Conservation (phyloP, 2,888 invertebrate species). For the Tiliacea aurago region DNA sequence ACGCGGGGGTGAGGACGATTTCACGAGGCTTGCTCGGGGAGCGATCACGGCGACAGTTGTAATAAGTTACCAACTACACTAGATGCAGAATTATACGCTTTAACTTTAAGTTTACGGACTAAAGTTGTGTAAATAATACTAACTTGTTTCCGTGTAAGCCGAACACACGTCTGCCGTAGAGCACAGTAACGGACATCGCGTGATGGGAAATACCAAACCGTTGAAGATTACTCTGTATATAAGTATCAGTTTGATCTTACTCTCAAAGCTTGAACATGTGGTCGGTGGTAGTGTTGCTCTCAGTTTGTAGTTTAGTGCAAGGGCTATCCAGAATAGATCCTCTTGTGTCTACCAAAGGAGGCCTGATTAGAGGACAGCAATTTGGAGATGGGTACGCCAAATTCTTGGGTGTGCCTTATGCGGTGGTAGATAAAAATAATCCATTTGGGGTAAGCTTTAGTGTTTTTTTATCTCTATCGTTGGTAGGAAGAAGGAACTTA, state of each 20-base stretch:
- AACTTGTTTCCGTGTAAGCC: no score
- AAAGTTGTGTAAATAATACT: no score
- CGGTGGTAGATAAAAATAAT: constrained; percentile 35
- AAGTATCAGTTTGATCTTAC: neutral
- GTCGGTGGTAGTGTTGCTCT: constrained; percentile 7
- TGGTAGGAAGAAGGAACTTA: no score
- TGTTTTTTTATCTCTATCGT: neutral
- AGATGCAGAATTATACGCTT: no score
- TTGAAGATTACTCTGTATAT: neutral
- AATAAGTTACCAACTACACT: no score
- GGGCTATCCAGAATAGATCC: constrained; percentile 29
- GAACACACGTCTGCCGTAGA: no score
- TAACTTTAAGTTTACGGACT: no score
- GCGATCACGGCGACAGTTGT: no score
- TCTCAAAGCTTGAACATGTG: constrained; percentile 8
- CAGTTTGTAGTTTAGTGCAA: constrained; percentile 17
- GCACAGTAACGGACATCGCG: neutral
- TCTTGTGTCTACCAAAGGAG: constrained; percentile 29
- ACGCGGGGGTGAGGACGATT: no score
- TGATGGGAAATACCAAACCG: neutral
- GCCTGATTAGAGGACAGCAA: constrained; percentile 18
- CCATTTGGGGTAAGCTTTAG: constrained; percentile 49
- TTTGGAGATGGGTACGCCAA: constrained; percentile 45
- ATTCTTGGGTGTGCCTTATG: constrained; percentile 55
- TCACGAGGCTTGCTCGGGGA: no score